Conservation (phyloP, 2,888 invertebrate species). For the Lithophane socia region DNA sequence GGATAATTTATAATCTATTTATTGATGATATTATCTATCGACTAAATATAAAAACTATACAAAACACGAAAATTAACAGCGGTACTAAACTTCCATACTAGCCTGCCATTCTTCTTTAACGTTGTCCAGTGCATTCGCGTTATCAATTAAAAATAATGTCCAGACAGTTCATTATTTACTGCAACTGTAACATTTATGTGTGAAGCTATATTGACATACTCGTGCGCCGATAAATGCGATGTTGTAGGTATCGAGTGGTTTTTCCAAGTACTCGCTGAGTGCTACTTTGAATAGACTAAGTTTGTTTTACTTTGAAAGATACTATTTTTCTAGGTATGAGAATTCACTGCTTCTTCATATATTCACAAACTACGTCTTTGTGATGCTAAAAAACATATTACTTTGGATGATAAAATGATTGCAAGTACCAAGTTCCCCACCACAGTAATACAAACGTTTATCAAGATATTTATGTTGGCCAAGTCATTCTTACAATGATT, state of each 20-base stretch:
- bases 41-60: too few species aligned
- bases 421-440: not conserved
- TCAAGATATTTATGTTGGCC: constrained; percentile 1
- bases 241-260: not conserved
- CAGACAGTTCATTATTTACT: not conserved
- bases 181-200: not conserved
- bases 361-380: not conserved
- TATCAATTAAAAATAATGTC: not conserved
- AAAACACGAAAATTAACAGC: too few species aligned
- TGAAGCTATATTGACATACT: constrained; percentile 8
- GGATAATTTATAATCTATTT: too few species aligned
- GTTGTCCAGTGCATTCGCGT: too few species aligned
- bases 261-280: constrained; percentile 7
- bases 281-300: not conserved
- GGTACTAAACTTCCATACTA: too few species aligned
- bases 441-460: not conserved
- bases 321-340: not conserved
- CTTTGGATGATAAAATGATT: constrained; percentile 3
- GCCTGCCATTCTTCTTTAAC: too few species aligned
- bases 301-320: not conserved
- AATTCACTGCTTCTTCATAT: not conserved
- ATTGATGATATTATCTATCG: too few species aligned
- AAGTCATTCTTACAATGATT: constrained; percentile 36
- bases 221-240: not conserved
- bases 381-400: not conserved